A percentile compares a stretch with the other conserved stretches of the same genome.
Conservation (phyloP, 2,113 vertebrate species). For the Elgaria multicarinata region DNA sequence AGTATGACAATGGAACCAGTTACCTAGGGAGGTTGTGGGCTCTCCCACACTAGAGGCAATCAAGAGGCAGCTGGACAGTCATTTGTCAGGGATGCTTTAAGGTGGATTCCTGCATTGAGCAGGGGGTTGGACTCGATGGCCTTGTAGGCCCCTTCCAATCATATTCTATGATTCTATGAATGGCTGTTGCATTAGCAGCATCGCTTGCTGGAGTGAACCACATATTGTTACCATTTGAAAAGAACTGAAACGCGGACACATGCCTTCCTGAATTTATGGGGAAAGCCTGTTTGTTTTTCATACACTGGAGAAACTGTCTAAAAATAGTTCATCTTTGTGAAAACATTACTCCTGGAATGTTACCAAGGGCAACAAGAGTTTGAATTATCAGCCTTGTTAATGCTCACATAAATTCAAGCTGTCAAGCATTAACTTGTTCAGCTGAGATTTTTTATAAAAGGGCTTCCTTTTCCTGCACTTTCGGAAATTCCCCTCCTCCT, state of each 20-base stretch:
- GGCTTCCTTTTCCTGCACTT: conserved; percentile 54
- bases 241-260: conserved; percentile 56
- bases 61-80: too few species aligned
- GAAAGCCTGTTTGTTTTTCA: conserved; percentile 58
- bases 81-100: too few species aligned
- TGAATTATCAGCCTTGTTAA: conserved; percentile 74
- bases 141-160: too few species aligned
- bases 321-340: conserved; percentile 69
- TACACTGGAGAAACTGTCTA: conserved; percentile 61
- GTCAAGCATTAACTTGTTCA: conserved; percentile 63
- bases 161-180: too few species aligned
- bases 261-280: conserved; percentile 46
- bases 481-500: conserved; percentile 44
- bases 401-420: conserved; percentile 68
- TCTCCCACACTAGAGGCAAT: too few species aligned
- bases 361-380: conserved; percentile 75
- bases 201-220: conserved; percentile 15
- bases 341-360: conserved; percentile 75
- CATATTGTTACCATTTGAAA: conserved; percentile 61
- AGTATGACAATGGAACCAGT: too few species aligned
- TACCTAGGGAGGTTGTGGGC: too few species aligned
- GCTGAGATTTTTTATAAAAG: conserved; percentile 55
- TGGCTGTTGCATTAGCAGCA: neutral
- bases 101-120: too few species aligned
- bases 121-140: too few species aligned